Percentiles rank a stretch among this genome's conserved stretches.
Conservation (phyloP, 2,113 vertebrate genomes). For the Morphnarchus princeps region DNA sequence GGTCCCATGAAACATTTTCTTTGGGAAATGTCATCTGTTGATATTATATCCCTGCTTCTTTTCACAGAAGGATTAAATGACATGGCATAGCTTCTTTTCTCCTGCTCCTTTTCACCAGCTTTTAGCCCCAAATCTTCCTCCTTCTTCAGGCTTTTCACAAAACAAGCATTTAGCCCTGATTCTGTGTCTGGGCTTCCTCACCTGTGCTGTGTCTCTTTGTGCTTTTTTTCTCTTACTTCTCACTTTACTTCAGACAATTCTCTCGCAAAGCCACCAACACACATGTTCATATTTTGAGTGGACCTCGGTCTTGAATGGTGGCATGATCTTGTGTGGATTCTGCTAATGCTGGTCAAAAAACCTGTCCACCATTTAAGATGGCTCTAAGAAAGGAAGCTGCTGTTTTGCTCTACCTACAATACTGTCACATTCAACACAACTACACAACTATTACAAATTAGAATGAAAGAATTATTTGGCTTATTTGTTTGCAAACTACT, state of each 20-base stretch:
- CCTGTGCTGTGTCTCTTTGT: background rate
- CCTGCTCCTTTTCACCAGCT: background rate
- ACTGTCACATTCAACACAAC: background rate
- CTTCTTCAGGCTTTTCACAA: background rate
- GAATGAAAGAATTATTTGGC: background rate
- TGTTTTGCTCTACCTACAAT: background rate
- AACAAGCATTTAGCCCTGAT: background rate
- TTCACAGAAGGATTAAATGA: background rate
- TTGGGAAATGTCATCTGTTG: background rate
- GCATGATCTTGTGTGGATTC: background rate
- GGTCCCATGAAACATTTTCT: background rate
- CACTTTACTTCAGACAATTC: background rate
- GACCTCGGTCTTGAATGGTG: background rate
- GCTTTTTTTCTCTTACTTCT: background rate
- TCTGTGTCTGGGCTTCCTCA: background rate
- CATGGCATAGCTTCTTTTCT: background rate
- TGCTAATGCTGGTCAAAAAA: background rate
- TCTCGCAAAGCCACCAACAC: background rate
- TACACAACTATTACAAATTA: background rate
- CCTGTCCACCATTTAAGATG: background rate
- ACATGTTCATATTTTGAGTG: background rate
- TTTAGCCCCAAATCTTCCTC: background rate
- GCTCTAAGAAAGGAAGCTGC: background rate
- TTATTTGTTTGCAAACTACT: background rate
- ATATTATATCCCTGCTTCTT: background rate